A percentile compares a stretch with the other conserved stretches of the same genome.
Conservation (phyloP, 2,797 vertebrate genomes). For the Acrossocheilus wenchowensis region DNA sequence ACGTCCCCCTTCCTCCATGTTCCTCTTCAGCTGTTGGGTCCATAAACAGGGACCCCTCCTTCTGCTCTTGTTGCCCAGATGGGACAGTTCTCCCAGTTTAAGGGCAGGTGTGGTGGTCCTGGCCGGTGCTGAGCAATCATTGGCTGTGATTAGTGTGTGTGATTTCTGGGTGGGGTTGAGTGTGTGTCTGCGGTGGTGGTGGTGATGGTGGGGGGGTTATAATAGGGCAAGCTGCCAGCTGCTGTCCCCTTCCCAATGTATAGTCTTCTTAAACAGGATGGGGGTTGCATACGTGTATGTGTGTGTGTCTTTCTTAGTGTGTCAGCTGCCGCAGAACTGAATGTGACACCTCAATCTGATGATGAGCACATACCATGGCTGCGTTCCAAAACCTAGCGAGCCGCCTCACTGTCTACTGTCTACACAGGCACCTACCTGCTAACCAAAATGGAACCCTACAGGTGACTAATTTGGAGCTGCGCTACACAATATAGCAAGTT, state of each 20-base stretch:
- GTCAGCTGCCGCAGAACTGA: slow-evolving; percentile 68
- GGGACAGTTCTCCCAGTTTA: slow-evolving; percentile 86
- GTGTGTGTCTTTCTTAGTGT: slow-evolving; percentile 55
- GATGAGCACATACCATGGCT: slow-evolving; percentile 39
- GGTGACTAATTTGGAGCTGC: neutral
- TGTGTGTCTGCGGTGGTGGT: slow-evolving; percentile 78
- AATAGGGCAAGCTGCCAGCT: slow-evolving; percentile 89
- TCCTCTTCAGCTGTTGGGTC: slow-evolving; percentile 78
- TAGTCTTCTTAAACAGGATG: slow-evolving; percentile 52
- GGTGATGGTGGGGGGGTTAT: slow-evolving; percentile 74
- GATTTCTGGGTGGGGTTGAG: slow-evolving; percentile 76
- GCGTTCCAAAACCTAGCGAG: slow-evolving; percentile 6
- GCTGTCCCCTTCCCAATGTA: slow-evolving; percentile 70
- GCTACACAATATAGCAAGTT: neutral
- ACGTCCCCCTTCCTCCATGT: slow-evolving; percentile 30
- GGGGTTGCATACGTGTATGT: slow-evolving; percentile 35
- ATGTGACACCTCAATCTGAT: slow-evolving; percentile 61
- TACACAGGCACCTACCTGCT: neutral
- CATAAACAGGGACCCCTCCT: slow-evolving; percentile 77
- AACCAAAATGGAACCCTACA: neutral
- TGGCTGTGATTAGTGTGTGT: slow-evolving; percentile 90
- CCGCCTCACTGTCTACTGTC: neutral
- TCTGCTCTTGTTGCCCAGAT: slow-evolving; percentile 86
- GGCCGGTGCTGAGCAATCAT: slow-evolving; percentile 85
- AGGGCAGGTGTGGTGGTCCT: slow-evolving; percentile 84